Percentiles rank a stretch among this genome's conserved stretches.
These are phyloP conservation scores for Chirona hameri DNA, from an alignment of 2,888 invertebrate species.

Conservation along the genomic window DNA sequence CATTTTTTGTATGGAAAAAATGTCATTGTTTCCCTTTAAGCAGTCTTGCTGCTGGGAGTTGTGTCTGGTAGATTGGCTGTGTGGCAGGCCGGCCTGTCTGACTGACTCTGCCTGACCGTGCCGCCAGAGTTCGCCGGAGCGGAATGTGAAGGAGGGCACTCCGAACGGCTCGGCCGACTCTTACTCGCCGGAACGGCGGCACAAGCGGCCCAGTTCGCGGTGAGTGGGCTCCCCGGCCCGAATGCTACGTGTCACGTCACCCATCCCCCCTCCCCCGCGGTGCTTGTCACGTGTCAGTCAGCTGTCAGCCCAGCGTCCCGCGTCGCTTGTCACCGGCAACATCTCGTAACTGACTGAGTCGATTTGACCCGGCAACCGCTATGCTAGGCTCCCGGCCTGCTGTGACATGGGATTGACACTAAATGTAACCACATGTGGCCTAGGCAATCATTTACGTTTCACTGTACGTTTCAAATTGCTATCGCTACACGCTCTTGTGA, in stretches of 20 bases:
- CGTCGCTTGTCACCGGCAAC: not conserved
- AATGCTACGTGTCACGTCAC: not conserved
- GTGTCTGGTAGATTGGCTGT: too few species aligned
- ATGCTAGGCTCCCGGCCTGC: not conserved
- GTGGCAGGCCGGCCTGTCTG: too few species aligned
- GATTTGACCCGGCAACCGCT: not conserved
- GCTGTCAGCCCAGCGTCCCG: too few species aligned
- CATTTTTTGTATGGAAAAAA: too few species aligned
- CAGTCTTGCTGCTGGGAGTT: too few species aligned
- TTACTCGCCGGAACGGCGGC: not conserved
- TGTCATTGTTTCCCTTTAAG: too few species aligned
- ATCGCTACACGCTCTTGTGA: too few species aligned
- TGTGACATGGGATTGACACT: too few species aligned
- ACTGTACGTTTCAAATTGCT: too few species aligned
- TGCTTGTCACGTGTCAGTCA: not conserved
- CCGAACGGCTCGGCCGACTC: slow-evolving; percentile 1
- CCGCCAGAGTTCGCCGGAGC: not conserved
- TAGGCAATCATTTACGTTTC: too few species aligned
- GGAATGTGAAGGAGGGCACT: slow-evolving; percentile 11
- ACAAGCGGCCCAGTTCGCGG: not conserved
- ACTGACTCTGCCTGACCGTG: too few species aligned
- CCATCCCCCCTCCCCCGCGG: not conserved
- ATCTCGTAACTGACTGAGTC: not conserved
- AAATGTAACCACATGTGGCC: too few species aligned
- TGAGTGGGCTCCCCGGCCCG: not conserved